These are phyloP conservation scores for Agonopterix arenella DNA, from an alignment of 2,888 invertebrate species.

Conservation along the genomic window DNA sequence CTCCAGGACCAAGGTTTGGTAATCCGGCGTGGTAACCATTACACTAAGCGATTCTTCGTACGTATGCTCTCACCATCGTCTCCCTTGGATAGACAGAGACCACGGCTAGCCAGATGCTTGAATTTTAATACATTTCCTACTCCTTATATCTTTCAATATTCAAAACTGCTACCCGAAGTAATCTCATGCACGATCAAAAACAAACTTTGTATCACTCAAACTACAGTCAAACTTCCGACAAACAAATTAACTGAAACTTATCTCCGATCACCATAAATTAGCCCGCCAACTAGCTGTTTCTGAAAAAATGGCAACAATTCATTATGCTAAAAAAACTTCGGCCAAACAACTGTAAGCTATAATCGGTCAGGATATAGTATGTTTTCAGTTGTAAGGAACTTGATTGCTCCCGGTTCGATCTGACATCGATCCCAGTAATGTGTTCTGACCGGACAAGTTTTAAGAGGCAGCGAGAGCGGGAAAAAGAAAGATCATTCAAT, in stretches of 20 bases:
- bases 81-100: too few species aligned
- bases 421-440: constrained; percentile 58
- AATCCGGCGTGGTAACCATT: too few species aligned
- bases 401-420: constrained; percentile 57
- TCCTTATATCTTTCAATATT: too few species aligned
- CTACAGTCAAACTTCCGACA: neutral
- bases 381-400: constrained; percentile 40
- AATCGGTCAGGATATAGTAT: constrained; percentile 12
- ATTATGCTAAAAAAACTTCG: constrained; percentile 9
- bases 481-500: neutral
- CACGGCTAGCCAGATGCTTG: too few species aligned
- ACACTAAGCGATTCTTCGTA: too few species aligned
- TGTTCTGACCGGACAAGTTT: constrained; percentile 1
- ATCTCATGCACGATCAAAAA: too few species aligned
- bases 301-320: constrained; percentile 20
- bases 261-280: constrained; percentile 17
- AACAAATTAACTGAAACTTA: constrained; percentile 14
- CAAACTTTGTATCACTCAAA: too few species aligned
- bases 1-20: too few species aligned
- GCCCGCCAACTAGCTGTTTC: neutral
- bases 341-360: constrained; percentile 1
- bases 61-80: too few species aligned
- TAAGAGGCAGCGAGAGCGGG: constrained; percentile 15
- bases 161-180: too few species aligned
- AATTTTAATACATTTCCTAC: too few species aligned